phyloP scores from a whole-genome alignment of 2,797 vertebrate species.

The Argya squamiceps region DNA sequence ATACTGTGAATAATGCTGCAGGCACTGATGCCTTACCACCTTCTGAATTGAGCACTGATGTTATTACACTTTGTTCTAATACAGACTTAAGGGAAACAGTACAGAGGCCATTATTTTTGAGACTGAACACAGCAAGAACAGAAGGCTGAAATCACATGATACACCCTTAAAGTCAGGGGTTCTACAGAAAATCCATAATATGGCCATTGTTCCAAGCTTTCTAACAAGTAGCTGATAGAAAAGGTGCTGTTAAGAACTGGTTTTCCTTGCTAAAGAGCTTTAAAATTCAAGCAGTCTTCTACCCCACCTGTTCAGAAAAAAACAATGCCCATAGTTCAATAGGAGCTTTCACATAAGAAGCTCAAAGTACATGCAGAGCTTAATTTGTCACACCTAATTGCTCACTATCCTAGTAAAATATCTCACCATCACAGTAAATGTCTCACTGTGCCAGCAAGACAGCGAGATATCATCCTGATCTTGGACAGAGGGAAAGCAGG shows the following conservation, averaged over 20 bases:
- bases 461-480: neutral
- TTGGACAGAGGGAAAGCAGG: neutral
- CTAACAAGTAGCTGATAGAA: neutral
- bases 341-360: neutral
- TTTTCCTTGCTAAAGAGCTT: neutral
- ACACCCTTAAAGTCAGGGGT: neutral
- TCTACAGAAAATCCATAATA: constrained; percentile 28
- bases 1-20: constrained; percentile 23
- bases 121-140: constrained; percentile 1
- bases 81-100: constrained; percentile 41
- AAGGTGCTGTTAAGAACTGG: neutral
- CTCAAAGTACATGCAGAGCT: neutral
- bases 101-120: constrained; percentile 15
- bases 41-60: neutral
- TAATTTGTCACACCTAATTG: constrained; percentile 24
- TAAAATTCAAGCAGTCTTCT: neutral
- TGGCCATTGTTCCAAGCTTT: neutral
- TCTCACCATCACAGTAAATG: neutral
- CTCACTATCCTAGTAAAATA: neutral
- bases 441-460: neutral
- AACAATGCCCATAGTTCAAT: neutral
- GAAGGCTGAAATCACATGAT: neutral
- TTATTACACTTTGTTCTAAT: constrained; percentile 61
- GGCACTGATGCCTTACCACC: constrained; percentile 34
- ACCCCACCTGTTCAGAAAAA: neutral